Base-by-base conservation (phyloP, 2,113 vertebrate genomes). In the Amphilophus citrinellus region DNA sequence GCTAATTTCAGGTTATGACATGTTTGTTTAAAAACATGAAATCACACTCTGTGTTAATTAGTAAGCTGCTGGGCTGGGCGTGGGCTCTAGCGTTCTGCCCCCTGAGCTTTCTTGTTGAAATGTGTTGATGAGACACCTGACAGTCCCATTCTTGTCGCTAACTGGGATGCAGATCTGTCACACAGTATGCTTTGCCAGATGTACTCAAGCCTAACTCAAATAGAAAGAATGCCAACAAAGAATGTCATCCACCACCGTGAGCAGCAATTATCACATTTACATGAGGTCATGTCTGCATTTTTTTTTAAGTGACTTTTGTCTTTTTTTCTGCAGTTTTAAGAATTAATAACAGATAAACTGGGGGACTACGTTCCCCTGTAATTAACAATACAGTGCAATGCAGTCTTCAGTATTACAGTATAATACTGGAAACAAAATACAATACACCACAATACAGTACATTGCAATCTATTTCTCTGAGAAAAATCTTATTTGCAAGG, bases 41-140 rank as follows among this genome's bases (percentile, higher is more conserved):
- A 37, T 66, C 50, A 59, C 13, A n/a, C 50, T 15, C 44, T n/a
- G 14, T 17, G 62, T 47, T 53, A 65, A 76, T 47, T 80, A 75
- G 78, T 37, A 24, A 15, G 56, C 56, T 78, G 39, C 81, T 83
- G 61, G 84, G 83, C n/a, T 37, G 56, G 60, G 62, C 58, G 86
- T 10, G 58, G 56, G 61, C 80, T 56, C 77, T 37, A 85, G 42
- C 65, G 79, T 27, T 79, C 37, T 24, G 59, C 79, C 80, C 60
- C 75, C 53, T 81, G 82, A 89, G 88, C 62, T 62, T 79, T 87
- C 17, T 63, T 66, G 42, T 61, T 89, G 84, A 73, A 89, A 93
- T 81, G 86, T 89, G 89, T 88, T 89, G 93, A 94, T 92, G 93
- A 93, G 88, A 93, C 93, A 91, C 91, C 93, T 92, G 90, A 92